Base-by-base conservation (phyloP, 2,797 vertebrate genomes). In the Hozukius guyotensis region DNA sequence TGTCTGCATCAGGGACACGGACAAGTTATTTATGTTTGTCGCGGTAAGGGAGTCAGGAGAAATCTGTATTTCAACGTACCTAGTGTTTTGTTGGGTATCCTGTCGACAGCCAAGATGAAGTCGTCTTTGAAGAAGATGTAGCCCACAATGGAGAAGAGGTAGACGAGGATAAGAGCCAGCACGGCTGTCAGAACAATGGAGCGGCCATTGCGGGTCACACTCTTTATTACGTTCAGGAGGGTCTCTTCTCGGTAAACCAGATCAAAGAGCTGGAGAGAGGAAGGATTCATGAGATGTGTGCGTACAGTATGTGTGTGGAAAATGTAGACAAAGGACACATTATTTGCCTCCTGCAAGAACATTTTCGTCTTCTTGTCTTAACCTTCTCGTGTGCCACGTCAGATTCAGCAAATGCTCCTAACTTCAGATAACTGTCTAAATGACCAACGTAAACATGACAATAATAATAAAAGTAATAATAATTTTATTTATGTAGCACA, bases 71-170 rank as follows among this genome's bases (percentile, higher is more conserved):
- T 77, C 20, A 10, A 52, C 79, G 4, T 86, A 96, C 97, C 79
- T 8, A 98, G 86, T 0, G 98, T 99, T 91, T 97, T 97, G 34
- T 99, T 99, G 3, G 98, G 97, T 83, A 99, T 96, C 91, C 96
- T 96, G 91, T 99, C 99, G 3, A 99, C 98, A 13, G 96, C 96
- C 91, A 99, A 93, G 93, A 99, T 97, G 67, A 99, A 99, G 88
- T 99, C 99, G 8, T 99, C 97, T 87, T 99, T 98, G 96, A 99
- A 99, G 96, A 99, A 98, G 72, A 99, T 97, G 86, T 98, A 99
- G 20, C 98, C 99, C 86, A 99, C 99, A 9, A 99, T 99, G 64
- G 99, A 99, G 95, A 99, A 99, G 81, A 99, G 97, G 94, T 99
- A 99, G 93, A 99, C 99, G 16, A 99, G 95, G 94, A 99, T 99